Evolutionary conservation across 2,888 invertebrate genomes (phyloP), one percentile per base, ranked within the genome.

Genomic region (Yponomeuta plumbellus): DNA sequence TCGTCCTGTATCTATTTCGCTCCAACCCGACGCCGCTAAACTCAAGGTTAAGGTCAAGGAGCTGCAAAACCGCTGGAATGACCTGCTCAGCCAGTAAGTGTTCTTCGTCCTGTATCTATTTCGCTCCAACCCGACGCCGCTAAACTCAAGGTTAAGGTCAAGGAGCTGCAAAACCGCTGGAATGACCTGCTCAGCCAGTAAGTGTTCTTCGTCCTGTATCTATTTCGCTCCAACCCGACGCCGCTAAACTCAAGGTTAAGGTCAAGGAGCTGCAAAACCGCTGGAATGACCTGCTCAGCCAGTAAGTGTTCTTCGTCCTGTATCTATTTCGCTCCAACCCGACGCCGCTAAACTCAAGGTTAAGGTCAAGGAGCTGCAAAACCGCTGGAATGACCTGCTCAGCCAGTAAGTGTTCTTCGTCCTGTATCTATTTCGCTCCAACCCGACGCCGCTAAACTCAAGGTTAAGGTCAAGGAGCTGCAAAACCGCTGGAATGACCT

Each of bases 21-120:
- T 5, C 39, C 39, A 5, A 5, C 6, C 11, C 39, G 39, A 39
- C 5, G 87, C 86, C 4, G 71, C 69, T 70, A 81, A 79, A 59
- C 92, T 97, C 56, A 92, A 93, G 67, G 92, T 93, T 69, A 97
- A 96, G 85, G 88, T 98, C 65, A 92, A 93, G 39, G 93, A 93
- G 26, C 91, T 39, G 6, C 39, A 39, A 39, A 39, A 39, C 39
- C 39, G 11, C 5, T 39, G 39, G 11, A 39, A 39, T 68, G 96
- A 97, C 72, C 91, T 98, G 66, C 91, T 95, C 59, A 92, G 79
- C 73, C 92, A 83, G 93, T 93, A 66, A 81, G 86, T 64, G 13
- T 56, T 61, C 1, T 11, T 8, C 39, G 39, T 39, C 39, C 11
- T 39, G 11, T 8, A 5, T 11, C 39, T 39, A 8, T 39, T 8